phyloP scores from a whole-genome alignment of 2,113 vertebrate species.

The Herpetotheres cachinnans region DNA sequence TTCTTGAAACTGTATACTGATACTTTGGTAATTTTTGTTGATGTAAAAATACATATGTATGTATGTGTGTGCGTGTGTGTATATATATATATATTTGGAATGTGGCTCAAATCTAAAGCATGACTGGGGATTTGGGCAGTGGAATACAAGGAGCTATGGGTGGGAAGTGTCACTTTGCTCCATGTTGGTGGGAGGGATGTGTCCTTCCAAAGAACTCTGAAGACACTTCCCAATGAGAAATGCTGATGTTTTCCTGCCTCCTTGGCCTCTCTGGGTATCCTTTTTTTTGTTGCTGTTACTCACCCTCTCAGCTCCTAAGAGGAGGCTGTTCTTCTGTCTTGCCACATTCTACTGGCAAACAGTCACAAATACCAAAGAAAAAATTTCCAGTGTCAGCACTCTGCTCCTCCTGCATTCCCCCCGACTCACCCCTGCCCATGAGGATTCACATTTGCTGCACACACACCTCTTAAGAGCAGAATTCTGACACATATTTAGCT shows the following conservation, averaged over 20 bases:
- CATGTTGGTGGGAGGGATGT: background rate
- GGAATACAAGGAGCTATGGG: background rate
- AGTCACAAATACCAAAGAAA: background rate
- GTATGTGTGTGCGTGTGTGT: too few species aligned
- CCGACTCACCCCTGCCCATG: background rate
- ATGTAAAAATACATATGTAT: background rate
- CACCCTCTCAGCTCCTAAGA: background rate
- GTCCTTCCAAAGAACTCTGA: background rate
- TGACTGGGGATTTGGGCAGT: background rate
- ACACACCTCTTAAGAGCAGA: background rate
- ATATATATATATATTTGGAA: background rate
- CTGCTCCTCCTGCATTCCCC: background rate
- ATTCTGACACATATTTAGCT: background rate
- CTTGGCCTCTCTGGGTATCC: background rate
- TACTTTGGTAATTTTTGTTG: background rate
- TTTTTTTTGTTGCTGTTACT: background rate
- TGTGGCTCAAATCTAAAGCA: background rate
- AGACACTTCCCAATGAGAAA: background rate
- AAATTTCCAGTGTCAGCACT: background rate
- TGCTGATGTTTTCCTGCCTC: background rate
- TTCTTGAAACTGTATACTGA: background rate
- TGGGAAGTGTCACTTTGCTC: background rate
- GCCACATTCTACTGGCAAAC: background rate
- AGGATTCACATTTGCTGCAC: conserved; percentile 8
- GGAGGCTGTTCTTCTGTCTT: background rate